phyloP scores from a whole-genome alignment of 2,113 vertebrate genomes.

The Hirundichthys speculiger region DNA sequence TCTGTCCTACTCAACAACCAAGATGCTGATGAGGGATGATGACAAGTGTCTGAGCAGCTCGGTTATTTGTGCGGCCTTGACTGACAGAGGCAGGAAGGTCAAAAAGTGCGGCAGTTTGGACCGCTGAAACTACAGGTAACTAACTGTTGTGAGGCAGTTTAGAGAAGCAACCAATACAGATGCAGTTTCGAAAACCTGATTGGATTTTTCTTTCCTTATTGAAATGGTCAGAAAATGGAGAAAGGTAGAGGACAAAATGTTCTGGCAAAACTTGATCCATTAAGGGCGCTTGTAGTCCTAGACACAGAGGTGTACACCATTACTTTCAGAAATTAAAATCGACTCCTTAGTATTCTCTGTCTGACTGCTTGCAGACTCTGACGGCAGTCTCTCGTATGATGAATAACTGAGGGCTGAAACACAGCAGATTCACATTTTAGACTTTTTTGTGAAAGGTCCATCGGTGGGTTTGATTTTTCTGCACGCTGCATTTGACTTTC shows the following conservation, averaged over 20 bases:
- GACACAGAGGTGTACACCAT: slow-evolving; percentile 44
- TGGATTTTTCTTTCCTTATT: slow-evolving; percentile 24
- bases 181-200: slow-evolving; percentile 18
- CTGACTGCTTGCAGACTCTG: slow-evolving; percentile 36
- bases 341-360: slow-evolving; percentile 60
- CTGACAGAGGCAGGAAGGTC: slow-evolving; percentile 47
- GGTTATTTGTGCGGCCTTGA: slow-evolving; percentile 50
- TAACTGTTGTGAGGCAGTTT: slow-evolving; percentile 20
- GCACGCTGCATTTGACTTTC: not conserved
- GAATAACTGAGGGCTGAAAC: slow-evolving; percentile 38
- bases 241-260: slow-evolving; percentile 53
- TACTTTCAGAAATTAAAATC: slow-evolving; percentile 64
- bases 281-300: slow-evolving; percentile 36
- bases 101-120: slow-evolving; percentile 16
- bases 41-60: slow-evolving; percentile 55
- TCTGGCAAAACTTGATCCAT: slow-evolving; percentile 46
- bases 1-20: slow-evolving; percentile 61
- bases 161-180: slow-evolving; percentile 23
- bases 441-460: slow-evolving; percentile 1
- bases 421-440: slow-evolving; percentile 4
- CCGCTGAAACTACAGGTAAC: slow-evolving; percentile 8
- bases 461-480: not conserved
- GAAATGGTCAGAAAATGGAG: slow-evolving; percentile 31
- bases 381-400: slow-evolving; percentile 31
- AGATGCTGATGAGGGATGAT: slow-evolving; percentile 73